Base-by-base conservation (phyloP, 2,888 invertebrate species). In the Strigamia transsilvanica region DNA sequence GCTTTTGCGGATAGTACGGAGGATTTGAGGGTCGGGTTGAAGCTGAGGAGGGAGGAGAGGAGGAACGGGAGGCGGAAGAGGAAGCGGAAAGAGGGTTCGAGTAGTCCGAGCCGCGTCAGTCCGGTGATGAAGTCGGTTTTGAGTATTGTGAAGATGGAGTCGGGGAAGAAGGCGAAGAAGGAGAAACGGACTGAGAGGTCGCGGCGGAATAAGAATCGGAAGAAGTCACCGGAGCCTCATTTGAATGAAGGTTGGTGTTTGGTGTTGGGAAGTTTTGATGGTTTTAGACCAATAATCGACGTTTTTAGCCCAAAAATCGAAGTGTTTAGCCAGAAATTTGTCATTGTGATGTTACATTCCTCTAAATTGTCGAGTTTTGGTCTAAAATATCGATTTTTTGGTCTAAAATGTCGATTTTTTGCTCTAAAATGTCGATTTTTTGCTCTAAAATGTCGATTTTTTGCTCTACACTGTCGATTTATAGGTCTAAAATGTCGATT, bases 111-210 rank as follows among this genome's bases (percentile, higher is more conserved):
- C 23, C 18, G 12, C 21, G 42, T 12, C n/a, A 21, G 42, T 80
- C 80, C 23, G 7, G 80, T 32, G 1, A 51, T 51, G 3, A 80
- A 80, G 23, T 80, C 80, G 0, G 80, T 80, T 18, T 51, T 80
- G 15, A 80, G 51, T 51, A 46, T 80, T 10, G 80, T 80, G 18
- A 80, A 80, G 21, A 10, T 51, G 46, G 80, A 80, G 21, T 46
- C 23, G 18, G 56, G n/a, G 23, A 46, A 80, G 13, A 51, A 51
- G 34, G 21, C 9, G 38, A 79, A 12, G 21, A 21, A 7, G 15
- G 34, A 77, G 15, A 77, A 34, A 34, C 10, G 34, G 23, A 15
- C 27, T 77, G 27, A 77, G 21, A 2, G 34, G 15, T 77, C 77
- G 23, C n/a, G 77, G 15, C 15, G 27, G 34, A 77, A 34, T 32